Conservation (phyloP, 2,797 vertebrate genomes). For the Myripristis jacobus region DNA sequence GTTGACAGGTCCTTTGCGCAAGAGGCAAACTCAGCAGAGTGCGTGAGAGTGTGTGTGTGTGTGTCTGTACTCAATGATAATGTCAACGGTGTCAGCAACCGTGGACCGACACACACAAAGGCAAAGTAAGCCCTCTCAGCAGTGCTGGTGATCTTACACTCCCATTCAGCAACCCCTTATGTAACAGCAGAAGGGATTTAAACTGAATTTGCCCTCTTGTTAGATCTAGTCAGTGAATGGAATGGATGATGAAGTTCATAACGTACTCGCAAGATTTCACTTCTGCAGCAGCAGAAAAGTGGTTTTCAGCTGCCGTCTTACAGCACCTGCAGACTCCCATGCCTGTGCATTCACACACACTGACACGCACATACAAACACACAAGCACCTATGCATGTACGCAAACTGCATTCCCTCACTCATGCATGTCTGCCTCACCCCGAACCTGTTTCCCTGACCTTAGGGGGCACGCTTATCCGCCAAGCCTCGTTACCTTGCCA, state of each 20-base stretch:
- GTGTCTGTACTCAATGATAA: conserved; percentile 57
- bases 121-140: conserved; percentile 59
- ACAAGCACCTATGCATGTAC: conserved; percentile 9
- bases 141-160: conserved; percentile 62
- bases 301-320: not conserved
- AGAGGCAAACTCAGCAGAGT: conserved; percentile 62
- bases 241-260: conserved; percentile 20
- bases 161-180: conserved; percentile 55
- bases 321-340: not conserved
- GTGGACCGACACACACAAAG: conserved; percentile 54
- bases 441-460: conserved; percentile 70
- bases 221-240: conserved; percentile 10
- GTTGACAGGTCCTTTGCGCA: conserved; percentile 57
- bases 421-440: conserved; percentile 52
- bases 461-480: conserved; percentile 84
- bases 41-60: conserved; percentile 26
- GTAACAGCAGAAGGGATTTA: conserved; percentile 55
- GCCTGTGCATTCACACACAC: conserved; percentile 11
- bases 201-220: conserved; percentile 27
- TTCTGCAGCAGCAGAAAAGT: not conserved
- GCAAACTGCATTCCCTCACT: conserved; percentile 28
- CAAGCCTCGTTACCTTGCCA: conserved; percentile 75
- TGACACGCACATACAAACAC: not conserved
- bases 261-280: not conserved
- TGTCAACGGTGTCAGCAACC: conserved; percentile 71